Evolutionary conservation across 1,140 invertebrate species (phyloP).

Genomic region (Zaprionus vittiger): DNA sequence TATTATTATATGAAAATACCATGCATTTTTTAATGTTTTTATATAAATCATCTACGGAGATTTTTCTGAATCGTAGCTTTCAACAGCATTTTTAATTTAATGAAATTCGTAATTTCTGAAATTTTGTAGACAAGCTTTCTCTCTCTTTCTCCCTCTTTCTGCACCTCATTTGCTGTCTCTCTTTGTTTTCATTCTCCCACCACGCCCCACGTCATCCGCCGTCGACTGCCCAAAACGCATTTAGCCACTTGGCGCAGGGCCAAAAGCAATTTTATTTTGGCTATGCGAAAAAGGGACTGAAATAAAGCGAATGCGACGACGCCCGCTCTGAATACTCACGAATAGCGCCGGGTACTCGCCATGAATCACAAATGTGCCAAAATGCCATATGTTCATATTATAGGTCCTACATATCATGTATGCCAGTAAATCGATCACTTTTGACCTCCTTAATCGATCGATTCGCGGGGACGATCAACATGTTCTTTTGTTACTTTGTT

Average conservation of each 20-base stretch:
- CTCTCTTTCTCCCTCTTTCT: background rate
- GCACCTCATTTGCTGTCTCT: background rate
- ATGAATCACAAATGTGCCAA: slow-evolving; percentile 32
- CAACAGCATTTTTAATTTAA: slow-evolving; percentile 11
- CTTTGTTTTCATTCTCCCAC: slow-evolving; percentile 15
- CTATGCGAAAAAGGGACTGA: slow-evolving; percentile 38
- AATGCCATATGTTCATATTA: slow-evolving; percentile 4
- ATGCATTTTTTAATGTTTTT: background rate
- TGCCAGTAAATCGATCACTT: slow-evolving; percentile 22
- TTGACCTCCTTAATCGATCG: slow-evolving; percentile 64
- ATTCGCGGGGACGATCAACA: slow-evolving; percentile 26
- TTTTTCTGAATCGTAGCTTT: slow-evolving; percentile 8
- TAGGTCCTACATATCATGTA: background rate
- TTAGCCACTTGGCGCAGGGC: slow-evolving; percentile 61
- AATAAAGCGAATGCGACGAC: slow-evolving; percentile 29
- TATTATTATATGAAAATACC: background rate
- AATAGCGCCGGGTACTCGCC: slow-evolving; percentile 9
- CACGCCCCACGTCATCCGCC: slow-evolving; percentile 48
- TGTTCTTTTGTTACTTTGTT: slow-evolving; percentile 35
- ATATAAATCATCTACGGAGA: background rate
- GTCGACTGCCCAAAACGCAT: slow-evolving; percentile 60
- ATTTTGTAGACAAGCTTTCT: slow-evolving; percentile 14
- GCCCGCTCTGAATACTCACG: background rate
- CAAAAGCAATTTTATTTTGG: slow-evolving; percentile 54
- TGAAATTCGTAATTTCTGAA: slow-evolving; percentile 12